These are phyloP conservation scores for Perizoma flavofasciatum DNA, from an alignment of 2,888 invertebrate genomes.

Conservation along the genomic window DNA sequence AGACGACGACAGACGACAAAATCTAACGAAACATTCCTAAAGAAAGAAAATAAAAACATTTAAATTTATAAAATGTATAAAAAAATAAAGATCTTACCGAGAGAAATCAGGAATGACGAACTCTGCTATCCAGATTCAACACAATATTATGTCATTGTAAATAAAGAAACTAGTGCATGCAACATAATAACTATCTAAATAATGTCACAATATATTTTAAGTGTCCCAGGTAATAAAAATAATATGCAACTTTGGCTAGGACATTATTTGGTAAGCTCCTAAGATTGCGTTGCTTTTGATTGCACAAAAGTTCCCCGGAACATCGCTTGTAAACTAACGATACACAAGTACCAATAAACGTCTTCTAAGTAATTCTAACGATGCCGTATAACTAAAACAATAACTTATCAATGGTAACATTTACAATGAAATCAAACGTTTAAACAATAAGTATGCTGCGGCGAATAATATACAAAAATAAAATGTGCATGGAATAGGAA, in stretches of 20 bases:
- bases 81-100: constrained; percentile 81
- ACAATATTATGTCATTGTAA: constrained; percentile 31
- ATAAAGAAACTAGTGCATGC: constrained; percentile 23
- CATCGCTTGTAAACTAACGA: constrained; percentile 14
- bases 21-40: constrained; percentile 61
- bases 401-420: constrained; percentile 82
- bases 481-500: constrained; percentile 78
- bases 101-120: constrained; percentile 76
- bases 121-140: constrained; percentile 54
- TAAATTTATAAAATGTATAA: constrained; percentile 72
- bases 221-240: constrained; percentile 36
- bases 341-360: constrained; percentile 37
- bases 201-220: constrained; percentile 28
- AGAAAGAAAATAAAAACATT: constrained; percentile 40
- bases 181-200: constrained; percentile 26
- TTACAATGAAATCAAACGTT: constrained; percentile 69
- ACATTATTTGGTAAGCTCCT: constrained; percentile 46
- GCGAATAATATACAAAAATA: constrained; percentile 76
- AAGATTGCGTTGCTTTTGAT: constrained; percentile 37
- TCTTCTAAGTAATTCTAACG: constrained; percentile 40
- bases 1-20: constrained; percentile 55
- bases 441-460: constrained; percentile 60
- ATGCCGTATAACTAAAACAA: constrained; percentile 60
- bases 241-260: constrained; percentile 62
- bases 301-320: constrained; percentile 19